phyloP scores from a whole-genome alignment of 2,113 vertebrate species.

The Cephalopterus ornatus region DNA sequence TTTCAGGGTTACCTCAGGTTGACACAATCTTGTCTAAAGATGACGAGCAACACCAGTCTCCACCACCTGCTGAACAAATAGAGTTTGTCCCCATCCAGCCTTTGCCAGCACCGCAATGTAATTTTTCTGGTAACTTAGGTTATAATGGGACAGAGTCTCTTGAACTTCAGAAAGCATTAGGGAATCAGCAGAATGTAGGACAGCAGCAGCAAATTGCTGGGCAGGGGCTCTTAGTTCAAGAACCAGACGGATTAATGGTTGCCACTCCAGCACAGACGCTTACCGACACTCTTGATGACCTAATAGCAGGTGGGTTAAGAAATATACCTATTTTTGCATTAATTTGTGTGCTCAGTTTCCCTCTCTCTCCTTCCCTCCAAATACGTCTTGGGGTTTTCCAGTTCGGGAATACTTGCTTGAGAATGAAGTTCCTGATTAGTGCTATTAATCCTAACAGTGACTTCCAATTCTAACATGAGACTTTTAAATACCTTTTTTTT shows the following conservation, averaged over 20 bases:
- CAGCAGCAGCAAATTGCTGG: conserved; percentile 86
- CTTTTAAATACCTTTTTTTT: conserved; percentile 3
- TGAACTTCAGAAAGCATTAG: conserved; percentile 92
- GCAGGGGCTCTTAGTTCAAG: conserved; percentile 91
- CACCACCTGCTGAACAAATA: conserved; percentile 77
- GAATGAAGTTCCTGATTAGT: conserved; percentile 61
- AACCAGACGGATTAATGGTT: conserved; percentile 90
- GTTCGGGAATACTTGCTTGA: conserved; percentile 66
- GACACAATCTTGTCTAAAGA: conserved; percentile 87
- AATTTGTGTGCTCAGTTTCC: conserved; percentile 66
- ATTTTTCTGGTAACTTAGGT: conserved; percentile 90
- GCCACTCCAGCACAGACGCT: conserved; percentile 91
- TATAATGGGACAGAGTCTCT: conserved; percentile 85
- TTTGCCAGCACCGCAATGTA: conserved; percentile 81
- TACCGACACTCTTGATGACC: conserved; percentile 99
- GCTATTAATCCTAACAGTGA: conserved; percentile 60
- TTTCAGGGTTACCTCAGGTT: conserved; percentile 90
- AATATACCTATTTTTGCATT: conserved; percentile 76
- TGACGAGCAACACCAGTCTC: conserved; percentile 75
- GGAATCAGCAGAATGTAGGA: conserved; percentile 83
- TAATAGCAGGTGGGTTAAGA: conserved; percentile 93
- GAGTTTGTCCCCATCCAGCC: conserved; percentile 92
- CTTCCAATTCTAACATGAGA: conserved; percentile 50
- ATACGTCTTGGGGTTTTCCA: conserved; percentile 64
- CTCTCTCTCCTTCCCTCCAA: conserved; percentile 55